Conservation (phyloP, 2,797 vertebrate genomes). For the Phaenicophaeus curvirostris region DNA sequence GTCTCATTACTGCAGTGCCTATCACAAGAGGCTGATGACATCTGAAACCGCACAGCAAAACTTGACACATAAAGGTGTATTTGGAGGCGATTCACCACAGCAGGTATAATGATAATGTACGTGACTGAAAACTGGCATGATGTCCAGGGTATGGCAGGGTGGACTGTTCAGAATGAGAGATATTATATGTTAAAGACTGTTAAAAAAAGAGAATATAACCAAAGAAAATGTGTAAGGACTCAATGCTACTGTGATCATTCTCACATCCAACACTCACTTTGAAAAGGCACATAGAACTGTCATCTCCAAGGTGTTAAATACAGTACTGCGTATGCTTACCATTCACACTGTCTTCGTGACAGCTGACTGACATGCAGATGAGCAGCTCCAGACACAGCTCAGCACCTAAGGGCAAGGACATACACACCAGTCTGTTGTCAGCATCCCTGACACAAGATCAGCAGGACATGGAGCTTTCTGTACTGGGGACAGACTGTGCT, state of each 20-base stretch:
- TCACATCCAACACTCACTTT: not conserved
- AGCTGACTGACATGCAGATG: not conserved
- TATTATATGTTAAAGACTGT: not conserved
- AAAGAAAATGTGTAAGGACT: not conserved
- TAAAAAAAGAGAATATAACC: not conserved
- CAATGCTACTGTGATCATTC: not conserved
- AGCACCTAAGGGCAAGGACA: not conserved
- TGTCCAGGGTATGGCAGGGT: not conserved
- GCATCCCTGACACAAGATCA: fast-evolving
- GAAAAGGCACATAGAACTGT: not conserved
- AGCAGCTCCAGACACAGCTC: not conserved
- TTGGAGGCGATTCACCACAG: not conserved
- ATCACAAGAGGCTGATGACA: not conserved
- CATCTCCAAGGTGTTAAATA: not conserved
- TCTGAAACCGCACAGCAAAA: not conserved
- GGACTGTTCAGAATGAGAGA: not conserved
- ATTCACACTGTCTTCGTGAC: not conserved
- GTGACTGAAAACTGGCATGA: not conserved
- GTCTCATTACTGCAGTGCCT: not conserved
- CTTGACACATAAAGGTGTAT: not conserved
- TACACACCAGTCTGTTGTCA: not conserved
- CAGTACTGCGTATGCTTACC: not conserved
- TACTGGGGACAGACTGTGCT: not conserved
- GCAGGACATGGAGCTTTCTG: not conserved
- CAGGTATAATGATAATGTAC: not conserved